Conservation (phyloP, 2,113 vertebrate species). For the Donacobius atricapilla region DNA sequence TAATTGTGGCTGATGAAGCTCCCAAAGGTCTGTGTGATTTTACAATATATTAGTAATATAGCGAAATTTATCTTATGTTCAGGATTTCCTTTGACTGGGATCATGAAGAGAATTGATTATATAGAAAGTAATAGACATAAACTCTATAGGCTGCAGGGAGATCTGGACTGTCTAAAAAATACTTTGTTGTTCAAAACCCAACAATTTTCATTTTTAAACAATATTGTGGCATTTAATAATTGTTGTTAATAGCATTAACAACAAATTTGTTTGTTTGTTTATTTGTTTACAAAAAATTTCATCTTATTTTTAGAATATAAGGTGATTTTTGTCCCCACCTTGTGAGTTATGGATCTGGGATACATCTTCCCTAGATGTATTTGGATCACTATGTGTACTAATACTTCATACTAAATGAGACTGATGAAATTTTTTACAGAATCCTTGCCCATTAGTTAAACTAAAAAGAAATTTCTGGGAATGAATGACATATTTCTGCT, state of each 20-base stretch:
- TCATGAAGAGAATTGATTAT: not conserved
- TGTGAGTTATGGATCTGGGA: not conserved
- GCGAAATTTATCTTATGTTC: not conserved
- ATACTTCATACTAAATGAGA: not conserved
- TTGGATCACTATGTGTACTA: not conserved
- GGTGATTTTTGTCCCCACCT: accelerated
- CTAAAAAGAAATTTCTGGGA: not conserved
- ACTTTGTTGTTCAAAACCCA: not conserved
- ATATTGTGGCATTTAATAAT: not conserved
- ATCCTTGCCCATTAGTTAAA: not conserved
- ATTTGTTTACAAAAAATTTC: not conserved
- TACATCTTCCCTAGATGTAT: not conserved
- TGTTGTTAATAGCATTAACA: not conserved
- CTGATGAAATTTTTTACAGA: not conserved
- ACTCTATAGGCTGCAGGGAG: not conserved
- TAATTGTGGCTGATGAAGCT: not conserved
- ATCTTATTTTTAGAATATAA: not conserved
- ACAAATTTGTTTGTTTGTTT: not conserved
- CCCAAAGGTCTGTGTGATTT: not conserved
- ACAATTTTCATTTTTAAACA: not conserved
- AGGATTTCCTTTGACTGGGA: not conserved
- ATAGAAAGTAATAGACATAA: not conserved
- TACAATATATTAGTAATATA: not conserved
- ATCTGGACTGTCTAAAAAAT: not conserved
- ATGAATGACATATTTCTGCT: not conserved